phyloP scores from a whole-genome alignment of 2,113 vertebrate species.

The Bungarus multicinctus region DNA sequence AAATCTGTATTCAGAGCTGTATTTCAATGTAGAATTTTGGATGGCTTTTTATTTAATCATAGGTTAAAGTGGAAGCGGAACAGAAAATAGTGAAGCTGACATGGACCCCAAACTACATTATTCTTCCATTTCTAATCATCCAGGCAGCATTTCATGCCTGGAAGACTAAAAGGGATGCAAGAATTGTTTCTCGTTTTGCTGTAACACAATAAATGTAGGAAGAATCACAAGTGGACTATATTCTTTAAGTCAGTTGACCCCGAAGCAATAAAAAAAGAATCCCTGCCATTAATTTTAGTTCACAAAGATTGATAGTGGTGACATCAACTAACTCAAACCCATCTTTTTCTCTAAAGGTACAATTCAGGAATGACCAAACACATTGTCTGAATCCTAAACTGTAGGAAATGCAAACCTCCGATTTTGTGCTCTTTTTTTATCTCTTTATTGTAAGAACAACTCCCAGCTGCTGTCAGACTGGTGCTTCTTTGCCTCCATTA shows the following conservation, averaged over 20 bases:
- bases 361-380: background rate
- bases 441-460: background rate
- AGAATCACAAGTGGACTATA: background rate
- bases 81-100: background rate
- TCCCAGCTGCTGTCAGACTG: background rate
- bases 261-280: slow-evolving; percentile 29
- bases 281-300: slow-evolving; percentile 31
- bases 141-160: background rate
- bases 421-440: background rate
- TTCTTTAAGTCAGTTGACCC: slow-evolving; percentile 5
- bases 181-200: background rate
- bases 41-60: background rate
- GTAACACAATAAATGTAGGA: background rate
- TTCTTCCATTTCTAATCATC: background rate
- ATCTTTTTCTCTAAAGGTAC: background rate
- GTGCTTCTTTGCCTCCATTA: background rate
- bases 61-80: background rate
- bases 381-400: rapidly evolving
- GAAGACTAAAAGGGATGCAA: background rate
- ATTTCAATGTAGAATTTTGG: background rate
- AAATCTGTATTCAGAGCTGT: background rate
- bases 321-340: background rate
- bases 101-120: background rate
- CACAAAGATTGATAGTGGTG: slow-evolving; percentile 2
- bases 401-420: background rate